phyloP scores from a whole-genome alignment of 2,888 invertebrate species.

The Axea sp. region DNA sequence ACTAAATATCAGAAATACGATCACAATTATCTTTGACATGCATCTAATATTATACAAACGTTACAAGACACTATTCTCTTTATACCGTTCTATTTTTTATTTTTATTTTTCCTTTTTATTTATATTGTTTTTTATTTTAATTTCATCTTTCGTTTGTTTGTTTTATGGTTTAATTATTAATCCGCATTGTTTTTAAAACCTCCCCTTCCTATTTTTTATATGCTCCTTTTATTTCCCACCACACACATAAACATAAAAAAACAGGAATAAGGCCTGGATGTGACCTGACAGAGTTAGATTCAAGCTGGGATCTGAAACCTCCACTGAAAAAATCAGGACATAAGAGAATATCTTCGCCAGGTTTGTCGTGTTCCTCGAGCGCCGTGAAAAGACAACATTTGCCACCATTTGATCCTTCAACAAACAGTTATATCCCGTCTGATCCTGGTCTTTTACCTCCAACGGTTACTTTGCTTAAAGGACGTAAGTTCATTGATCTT shows the following conservation, averaged over 20 bases:
- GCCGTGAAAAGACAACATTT: conserved; percentile 74
- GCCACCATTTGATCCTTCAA: conserved; percentile 80
- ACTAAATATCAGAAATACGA: too few relatives aligned
- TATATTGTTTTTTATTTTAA: conserved; percentile 25
- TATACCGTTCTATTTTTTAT: too few relatives aligned
- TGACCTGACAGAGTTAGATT: conserved; percentile 89
- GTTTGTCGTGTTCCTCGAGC: conserved; percentile 66
- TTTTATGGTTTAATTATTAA: conserved; percentile 44
- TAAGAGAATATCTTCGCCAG: conserved; percentile 74
- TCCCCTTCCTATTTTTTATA: conserved; percentile 31
- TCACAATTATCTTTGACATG: too few relatives aligned
- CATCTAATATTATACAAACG: too few relatives aligned
- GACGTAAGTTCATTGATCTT: conserved; percentile 77
- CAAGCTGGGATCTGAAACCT: conserved; percentile 81
- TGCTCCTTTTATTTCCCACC: conserved; percentile 75
- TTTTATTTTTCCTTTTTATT: conserved; percentile 24
- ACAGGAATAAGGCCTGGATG: conserved; percentile 89
- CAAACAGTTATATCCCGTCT: conserved; percentile 81
- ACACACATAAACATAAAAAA: conserved; percentile 74
- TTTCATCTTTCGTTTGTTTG: conserved; percentile 1
- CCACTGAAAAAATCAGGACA: conserved; percentile 73
- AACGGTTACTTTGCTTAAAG: conserved; percentile 81
- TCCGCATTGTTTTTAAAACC: conserved; percentile 34
- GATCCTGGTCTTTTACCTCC: conserved; percentile 82
- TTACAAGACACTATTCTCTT: too few relatives aligned